Percentiles rank a stretch among this genome's conserved stretches.
These are phyloP conservation scores for Diceros bicornis DNA, from an alignment of 2,797 vertebrate species.

Conservation along the genomic window DNA sequence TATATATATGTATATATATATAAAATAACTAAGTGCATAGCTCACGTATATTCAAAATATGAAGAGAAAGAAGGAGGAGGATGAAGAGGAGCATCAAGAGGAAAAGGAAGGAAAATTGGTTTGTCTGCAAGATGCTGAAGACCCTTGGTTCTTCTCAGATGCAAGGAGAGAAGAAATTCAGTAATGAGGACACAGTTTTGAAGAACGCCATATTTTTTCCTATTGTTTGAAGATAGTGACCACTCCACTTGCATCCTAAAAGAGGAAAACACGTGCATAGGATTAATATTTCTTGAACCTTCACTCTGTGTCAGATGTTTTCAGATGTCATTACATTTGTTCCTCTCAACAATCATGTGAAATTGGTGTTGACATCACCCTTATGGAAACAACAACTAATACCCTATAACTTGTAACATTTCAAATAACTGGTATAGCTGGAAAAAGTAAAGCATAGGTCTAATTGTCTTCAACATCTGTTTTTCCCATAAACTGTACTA, in stretches of 20 bases:
- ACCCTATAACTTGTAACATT: background rate
- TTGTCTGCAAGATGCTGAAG: background rate
- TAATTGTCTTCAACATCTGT: background rate
- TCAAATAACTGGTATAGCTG: background rate
- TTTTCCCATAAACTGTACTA: background rate
- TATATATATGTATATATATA: background rate
- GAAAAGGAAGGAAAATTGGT: background rate
- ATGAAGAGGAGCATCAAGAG: background rate
- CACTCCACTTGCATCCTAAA: background rate
- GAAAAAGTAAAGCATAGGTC: background rate
- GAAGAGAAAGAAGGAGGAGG: background rate
- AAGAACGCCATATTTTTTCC: background rate
- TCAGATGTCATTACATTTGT: background rate
- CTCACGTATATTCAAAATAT: background rate
- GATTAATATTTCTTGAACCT: background rate
- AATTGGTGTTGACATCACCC: background rate
- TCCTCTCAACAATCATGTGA: background rate
- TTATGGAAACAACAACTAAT: background rate
- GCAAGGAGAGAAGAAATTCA: background rate
- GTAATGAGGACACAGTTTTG: background rate
- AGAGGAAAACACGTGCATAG: background rate
- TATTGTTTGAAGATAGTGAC: background rate
- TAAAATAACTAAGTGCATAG: background rate
- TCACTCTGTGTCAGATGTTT: background rate
- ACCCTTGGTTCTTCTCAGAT: background rate